Conservation (phyloP, 2,113 vertebrate species). For the Gallinago jamesoni region DNA sequence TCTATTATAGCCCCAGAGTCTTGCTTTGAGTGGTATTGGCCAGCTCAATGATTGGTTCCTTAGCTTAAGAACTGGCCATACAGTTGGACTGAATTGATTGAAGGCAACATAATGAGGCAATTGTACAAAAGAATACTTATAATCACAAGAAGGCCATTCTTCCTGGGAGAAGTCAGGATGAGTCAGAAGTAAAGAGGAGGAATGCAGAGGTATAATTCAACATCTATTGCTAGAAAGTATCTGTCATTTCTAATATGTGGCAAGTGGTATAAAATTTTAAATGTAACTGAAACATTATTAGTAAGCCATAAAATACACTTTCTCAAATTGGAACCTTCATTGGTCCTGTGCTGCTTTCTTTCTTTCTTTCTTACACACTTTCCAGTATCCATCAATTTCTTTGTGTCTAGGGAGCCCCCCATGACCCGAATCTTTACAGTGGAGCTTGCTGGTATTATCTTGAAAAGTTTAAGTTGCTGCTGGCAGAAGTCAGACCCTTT, state of each 20-base stretch:
- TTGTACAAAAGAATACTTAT: background rate
- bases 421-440: slow-evolving; percentile 22
- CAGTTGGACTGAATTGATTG: background rate
- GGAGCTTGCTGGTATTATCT: slow-evolving; percentile 23
- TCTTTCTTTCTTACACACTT: background rate
- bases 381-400: background rate
- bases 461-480: slow-evolving; percentile 40
- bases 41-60: background rate
- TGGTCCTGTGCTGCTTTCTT: background rate
- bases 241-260: background rate
- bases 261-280: background rate
- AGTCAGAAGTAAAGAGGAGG: background rate
- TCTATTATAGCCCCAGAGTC: background rate
- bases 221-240: background rate
- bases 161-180: background rate
- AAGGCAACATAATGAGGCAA: background rate
- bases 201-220: background rate
- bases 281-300: background rate
- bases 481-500: background rate
- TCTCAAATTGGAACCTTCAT: background rate
- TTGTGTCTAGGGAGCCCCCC: background rate
- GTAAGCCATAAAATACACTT: background rate
- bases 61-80: background rate
- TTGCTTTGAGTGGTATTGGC: background rate
- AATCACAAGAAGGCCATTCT: background rate